A percentile compares a stretch with the other conserved stretches of the same genome.
These are phyloP conservation scores for Trachemys scripta DNA, from an alignment of 2,113 vertebrate species.

Conservation along the genomic window DNA sequence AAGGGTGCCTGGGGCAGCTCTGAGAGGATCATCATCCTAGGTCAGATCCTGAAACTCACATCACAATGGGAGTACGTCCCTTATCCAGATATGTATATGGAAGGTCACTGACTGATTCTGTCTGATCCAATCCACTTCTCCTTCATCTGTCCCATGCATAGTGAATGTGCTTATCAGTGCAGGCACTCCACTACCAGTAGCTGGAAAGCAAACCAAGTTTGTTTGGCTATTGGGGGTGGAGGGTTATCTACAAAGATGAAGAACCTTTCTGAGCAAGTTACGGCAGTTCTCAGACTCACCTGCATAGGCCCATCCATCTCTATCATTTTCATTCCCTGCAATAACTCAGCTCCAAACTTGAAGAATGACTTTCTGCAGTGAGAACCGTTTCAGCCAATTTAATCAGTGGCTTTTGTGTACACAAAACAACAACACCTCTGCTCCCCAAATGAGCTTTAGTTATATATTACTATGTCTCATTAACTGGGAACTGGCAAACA, in stretches of 20 bases:
- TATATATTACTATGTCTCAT: neutral
- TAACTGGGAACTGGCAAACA: neutral
- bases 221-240: neutral
- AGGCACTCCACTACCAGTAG: fast-evolving
- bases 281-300: neutral
- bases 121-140: neutral
- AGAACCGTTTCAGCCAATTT: neutral
- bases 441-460: neutral
- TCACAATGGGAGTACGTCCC: neutral
- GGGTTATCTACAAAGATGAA: neutral
- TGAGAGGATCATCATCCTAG: conserved; percentile 33
- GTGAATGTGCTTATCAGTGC: neutral
- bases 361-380: neutral
- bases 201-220: neutral
- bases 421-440: neutral
- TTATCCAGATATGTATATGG: neutral
- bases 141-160: conserved; percentile 1
- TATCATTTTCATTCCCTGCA: neutral
- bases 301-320: neutral
- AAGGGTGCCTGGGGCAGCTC: conserved; percentile 23
- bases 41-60: conserved; percentile 11
- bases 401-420: neutral
- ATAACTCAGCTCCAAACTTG: neutral
- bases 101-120: neutral
- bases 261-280: neutral